Evolutionary conservation across 2,888 invertebrate species (phyloP).

Genomic region (Agonum fuliginosum): DNA sequence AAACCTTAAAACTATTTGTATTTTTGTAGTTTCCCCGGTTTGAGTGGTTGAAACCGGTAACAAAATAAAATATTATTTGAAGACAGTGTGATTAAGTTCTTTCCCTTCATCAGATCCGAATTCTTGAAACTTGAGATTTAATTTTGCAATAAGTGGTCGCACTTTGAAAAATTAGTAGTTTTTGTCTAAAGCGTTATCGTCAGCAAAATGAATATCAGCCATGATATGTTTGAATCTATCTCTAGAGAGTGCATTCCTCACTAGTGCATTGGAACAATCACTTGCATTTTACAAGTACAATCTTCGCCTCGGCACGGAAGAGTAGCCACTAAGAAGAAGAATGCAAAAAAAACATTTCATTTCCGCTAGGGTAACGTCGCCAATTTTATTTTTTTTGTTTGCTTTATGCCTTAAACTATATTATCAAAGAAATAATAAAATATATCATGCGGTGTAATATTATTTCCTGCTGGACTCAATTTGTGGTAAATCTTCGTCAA

Average conservation of each 20-base stretch:
- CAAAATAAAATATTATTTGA: too few species aligned
- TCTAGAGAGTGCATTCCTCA: slow-evolving; percentile 46
- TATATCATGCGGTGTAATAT: background rate
- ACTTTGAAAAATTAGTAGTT: slow-evolving; percentile 64
- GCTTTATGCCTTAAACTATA: background rate
- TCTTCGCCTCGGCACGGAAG: slow-evolving; percentile 56
- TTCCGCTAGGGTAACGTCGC: slow-evolving; percentile 54
- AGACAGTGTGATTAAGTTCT: too few species aligned
- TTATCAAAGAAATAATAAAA: background rate
- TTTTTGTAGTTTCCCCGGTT: too few species aligned
- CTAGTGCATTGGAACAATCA: slow-evolving; percentile 60
- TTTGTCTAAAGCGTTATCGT: slow-evolving; percentile 47
- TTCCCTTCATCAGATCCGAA: slow-evolving; percentile 60
- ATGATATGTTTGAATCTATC: slow-evolving; percentile 3
- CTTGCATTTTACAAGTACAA: slow-evolving; percentile 62
- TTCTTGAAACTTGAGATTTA: slow-evolving; percentile 63
- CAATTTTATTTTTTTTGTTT: slow-evolving; percentile 1
- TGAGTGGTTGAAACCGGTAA: too few species aligned
- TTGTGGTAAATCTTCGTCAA: background rate
- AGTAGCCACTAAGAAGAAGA: slow-evolving; percentile 62
- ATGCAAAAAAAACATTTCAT: slow-evolving; percentile 62
- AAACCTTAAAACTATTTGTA: too few species aligned
- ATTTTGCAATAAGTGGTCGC: slow-evolving; percentile 62
- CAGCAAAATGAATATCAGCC: background rate
- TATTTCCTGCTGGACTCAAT: background rate